Conservation (phyloP, 2,113 vertebrate genomes). For the Pithys albifrons region DNA sequence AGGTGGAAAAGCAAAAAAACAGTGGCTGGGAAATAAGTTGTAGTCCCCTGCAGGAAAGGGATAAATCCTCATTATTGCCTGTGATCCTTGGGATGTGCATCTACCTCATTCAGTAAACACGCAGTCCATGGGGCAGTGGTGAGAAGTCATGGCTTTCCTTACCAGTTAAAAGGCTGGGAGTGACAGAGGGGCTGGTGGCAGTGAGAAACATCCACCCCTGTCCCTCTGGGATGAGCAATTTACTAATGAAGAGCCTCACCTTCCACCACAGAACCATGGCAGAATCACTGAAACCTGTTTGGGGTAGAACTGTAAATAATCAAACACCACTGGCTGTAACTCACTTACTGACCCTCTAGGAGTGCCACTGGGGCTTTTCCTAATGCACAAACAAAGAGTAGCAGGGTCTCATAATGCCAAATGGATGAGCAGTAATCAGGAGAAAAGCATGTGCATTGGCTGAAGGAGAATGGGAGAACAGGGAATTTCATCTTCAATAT, state of each 20-base stretch:
- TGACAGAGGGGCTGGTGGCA: neutral
- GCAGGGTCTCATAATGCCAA: rapidly evolving
- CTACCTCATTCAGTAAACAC: neutral
- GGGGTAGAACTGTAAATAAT: neutral
- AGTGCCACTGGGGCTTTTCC: neutral
- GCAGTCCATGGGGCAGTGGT: rapidly evolving
- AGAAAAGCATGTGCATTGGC: rapidly evolving
- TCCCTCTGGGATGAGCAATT: neutral
- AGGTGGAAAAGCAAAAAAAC: neutral
- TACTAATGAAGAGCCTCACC: neutral
- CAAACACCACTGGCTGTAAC: neutral
- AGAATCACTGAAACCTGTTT: neutral
- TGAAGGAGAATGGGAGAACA: neutral
- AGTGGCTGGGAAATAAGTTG: neutral
- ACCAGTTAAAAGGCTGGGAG: neutral
- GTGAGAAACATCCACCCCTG: neutral
- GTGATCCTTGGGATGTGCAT: neutral
- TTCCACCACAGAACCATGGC: neutral
- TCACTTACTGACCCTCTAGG: neutral
- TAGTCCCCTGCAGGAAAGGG: neutral
- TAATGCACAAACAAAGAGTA: neutral
- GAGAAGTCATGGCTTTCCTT: neutral
- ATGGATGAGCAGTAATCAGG: neutral
- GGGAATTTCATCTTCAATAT: rapidly evolving
- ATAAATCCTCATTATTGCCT: neutral